Conservation (phyloP, 2,888 invertebrate genomes). For the Timandra comae region DNA sequence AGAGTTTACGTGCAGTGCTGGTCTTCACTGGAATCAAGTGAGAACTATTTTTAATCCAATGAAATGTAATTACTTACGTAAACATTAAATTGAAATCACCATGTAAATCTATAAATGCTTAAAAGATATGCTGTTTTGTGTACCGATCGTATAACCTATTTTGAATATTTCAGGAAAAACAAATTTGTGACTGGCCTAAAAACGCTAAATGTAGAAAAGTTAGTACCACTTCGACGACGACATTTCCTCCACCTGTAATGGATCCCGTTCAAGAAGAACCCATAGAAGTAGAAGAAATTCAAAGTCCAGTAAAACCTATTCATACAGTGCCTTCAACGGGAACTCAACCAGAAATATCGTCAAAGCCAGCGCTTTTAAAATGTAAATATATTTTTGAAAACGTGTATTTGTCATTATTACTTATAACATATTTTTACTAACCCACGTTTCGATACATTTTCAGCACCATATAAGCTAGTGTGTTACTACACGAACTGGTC, state of each 20-base stretch:
- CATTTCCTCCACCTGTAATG: conserved; percentile 29
- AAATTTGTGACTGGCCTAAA: conserved; percentile 85
- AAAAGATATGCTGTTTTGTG: not conserved
- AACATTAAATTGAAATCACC: too few species aligned
- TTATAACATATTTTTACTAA: too few species aligned
- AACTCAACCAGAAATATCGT: conserved; percentile 32
- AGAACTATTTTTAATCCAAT: conserved; percentile 14
- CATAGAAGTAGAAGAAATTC: conserved; percentile 18
- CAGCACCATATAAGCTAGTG: conserved; percentile 86
- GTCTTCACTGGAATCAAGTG: conserved; percentile 85
- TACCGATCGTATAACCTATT: not conserved
- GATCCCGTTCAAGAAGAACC: conserved; percentile 20
- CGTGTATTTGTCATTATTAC: too few species aligned
- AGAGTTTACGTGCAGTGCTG: conserved; percentile 82
- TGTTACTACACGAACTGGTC: conserved; percentile 97
- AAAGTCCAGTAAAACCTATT: conserved; percentile 26
- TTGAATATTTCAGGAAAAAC: conserved; percentile 57
- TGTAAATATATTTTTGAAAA: conserved; percentile 40
- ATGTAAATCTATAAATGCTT: not conserved
- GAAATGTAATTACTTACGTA: not conserved
- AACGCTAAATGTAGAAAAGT: conserved; percentile 76
- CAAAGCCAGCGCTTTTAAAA: conserved; percentile 48
- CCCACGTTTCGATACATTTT: too few species aligned
- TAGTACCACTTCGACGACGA: conserved; percentile 35
- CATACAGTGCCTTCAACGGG: conserved; percentile 46